Conservation (phyloP, 2,888 invertebrate genomes). For the Pasiphila rectangulata region DNA sequence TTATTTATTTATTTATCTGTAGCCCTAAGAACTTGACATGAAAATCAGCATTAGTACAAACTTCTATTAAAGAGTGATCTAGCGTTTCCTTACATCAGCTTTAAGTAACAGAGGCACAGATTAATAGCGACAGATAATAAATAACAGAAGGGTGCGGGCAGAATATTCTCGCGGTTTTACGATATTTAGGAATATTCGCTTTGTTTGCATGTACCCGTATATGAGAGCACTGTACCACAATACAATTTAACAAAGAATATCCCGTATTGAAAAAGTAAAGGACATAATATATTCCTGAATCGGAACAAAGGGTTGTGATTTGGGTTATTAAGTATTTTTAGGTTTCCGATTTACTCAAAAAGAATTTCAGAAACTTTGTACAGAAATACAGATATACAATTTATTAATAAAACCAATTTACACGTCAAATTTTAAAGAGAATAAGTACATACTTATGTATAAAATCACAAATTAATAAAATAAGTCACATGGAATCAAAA, state of each 20-base stretch:
- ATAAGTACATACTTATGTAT: no score
- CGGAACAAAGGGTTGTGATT: not conserved
- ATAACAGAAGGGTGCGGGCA: slow-evolving; percentile 23
- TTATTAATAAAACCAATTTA: no score
- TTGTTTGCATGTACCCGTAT: not conserved
- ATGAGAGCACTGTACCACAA: not conserved
- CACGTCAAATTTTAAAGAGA: no score
- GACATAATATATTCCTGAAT: not conserved
- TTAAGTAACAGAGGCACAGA: slow-evolving; percentile 18
- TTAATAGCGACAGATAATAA: slow-evolving; percentile 32
- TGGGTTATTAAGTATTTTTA: not conserved
- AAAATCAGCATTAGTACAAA: no score
- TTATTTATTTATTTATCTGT: no score
- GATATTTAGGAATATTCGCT: slow-evolving; percentile 5
- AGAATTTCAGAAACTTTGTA: no score
- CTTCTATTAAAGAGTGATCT: not conserved
- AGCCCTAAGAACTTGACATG: no score
- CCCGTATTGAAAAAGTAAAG: not conserved
- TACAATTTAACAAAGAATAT: not conserved
- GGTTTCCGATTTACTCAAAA: no score
- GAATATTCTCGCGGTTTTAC: slow-evolving; percentile 8
- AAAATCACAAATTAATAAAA: no score
- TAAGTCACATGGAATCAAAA: no score
- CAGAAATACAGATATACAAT: no score
- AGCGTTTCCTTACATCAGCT: not conserved